Base-by-base conservation (phyloP, 2,888 invertebrate genomes). In the Volucella inanis region DNA sequence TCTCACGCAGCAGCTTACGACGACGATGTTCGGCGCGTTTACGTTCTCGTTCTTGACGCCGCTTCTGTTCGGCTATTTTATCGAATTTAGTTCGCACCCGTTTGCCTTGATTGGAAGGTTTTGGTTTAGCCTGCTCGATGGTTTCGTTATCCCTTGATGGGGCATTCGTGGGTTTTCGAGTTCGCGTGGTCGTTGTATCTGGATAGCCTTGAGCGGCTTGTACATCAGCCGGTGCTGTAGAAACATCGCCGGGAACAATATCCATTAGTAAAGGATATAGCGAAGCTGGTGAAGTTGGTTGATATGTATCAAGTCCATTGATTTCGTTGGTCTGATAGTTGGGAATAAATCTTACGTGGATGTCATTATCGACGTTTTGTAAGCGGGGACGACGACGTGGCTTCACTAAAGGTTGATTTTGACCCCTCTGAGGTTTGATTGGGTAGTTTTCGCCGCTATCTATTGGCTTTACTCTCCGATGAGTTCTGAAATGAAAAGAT, bases 161-260 rank as follows among this genome's bases (percentile, higher is more conserved):
- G 10, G 75, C 47, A 47, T 59, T 83, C 83, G 75, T 67, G 41
- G 67, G 41, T 75, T 75, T 76, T 76, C 71, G 71, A 62, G 75
- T 14, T 61, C 79, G 82, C 47, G 70, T 83, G 49, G 75, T 83
- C 47, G 82, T 79, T 61, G 71, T 75, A n/a, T 74, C 75, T 43
- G 75, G 67, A 52, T 65, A 76, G 43, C 71, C 87, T 59, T 88
- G 88, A 74, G 89, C 89, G 11, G 89, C 87, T 55, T 91, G 90
- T 54, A 90, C 87, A 31, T 68, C 68, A 49, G 87, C 89, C 81
- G 78, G 86, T 31, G 15, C 52, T 14, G 61, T 67, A 3, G 65
- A 50, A 12, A 84, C 14, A 45, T 62, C 67, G 15, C 65, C 70
- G 10, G 85, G 80, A 18, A 80, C 67, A 3, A 77, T 81, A 14